Base-by-base conservation (phyloP, 1,140 invertebrate genomes). In the Stenopsyche tienmushanensis region DNA sequence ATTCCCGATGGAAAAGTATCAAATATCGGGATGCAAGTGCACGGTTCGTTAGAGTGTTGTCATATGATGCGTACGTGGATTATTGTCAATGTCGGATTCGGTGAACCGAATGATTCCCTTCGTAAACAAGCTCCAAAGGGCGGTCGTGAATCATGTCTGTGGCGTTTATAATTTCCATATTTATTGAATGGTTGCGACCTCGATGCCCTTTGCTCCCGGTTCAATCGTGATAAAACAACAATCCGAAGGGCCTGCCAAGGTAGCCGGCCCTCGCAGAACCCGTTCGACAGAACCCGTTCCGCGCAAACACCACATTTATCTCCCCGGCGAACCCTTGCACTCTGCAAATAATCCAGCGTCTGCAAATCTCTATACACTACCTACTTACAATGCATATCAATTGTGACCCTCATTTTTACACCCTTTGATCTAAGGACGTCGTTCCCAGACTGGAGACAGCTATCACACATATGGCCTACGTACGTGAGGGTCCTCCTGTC, bases 201-300 rank as follows among this genome's bases (percentile, higher is more conserved):
- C 55, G 26, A 42, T 15, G 39, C 25, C 44, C 17, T 44, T 29
- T 34, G 47, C 29, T 23, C 54, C 29, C 54, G 34, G 53, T 57
- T 58, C 63, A 53, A 60, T 67, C 65, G 59, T 49, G 65, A 67
- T 67, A 67, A 62, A 67, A 62, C 65, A 55, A 57, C 58, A 66
- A 66, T 60, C 64, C 47, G 24, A 26, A 52, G 44, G 64, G 55
- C 24, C 17, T n/a, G 49, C 29, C 29, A 7, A 34, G 29, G 29
- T 34, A 34, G 29, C 29, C 18, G 47, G 18, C 47, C 15, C 47
- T 18, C 5, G 44, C 44, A 45, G 44, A 45, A 50, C 5, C 21
- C n/a, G 29, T 34, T 34, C 29, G 29, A 15, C 44, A 15, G 44
- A 9, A 15, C 10, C 44, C 18, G 44, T 18, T 52, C 49, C 49